phyloP scores from a whole-genome alignment of 2,888 invertebrate genomes.

The Caenorhabditis auriculariae region DNA sequence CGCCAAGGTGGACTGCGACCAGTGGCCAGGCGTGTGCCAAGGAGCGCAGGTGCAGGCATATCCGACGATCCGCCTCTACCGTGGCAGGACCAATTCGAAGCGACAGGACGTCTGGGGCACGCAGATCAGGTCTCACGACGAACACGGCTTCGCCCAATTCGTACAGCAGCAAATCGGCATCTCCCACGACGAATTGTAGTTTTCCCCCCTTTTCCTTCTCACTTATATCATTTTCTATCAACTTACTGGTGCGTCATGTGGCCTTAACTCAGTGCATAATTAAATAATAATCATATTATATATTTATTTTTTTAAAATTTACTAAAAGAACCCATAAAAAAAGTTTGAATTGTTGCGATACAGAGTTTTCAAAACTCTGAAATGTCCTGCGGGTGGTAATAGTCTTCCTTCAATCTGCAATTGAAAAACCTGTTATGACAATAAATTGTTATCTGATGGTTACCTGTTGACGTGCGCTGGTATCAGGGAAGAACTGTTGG shows the following conservation, averaged over 20 bases:
- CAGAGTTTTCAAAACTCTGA: slow-evolving; percentile 11
- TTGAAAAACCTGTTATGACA: background rate
- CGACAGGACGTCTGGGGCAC: slow-evolving; percentile 44
- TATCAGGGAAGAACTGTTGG: slow-evolving; percentile 42
- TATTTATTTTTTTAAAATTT: no score
- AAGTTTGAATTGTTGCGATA: no score
- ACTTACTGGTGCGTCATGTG: no score
- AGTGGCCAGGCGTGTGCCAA: slow-evolving; percentile 68
- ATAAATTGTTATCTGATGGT: background rate
- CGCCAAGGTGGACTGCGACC: slow-evolving; percentile 74
- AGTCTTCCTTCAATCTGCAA: slow-evolving; percentile 48
- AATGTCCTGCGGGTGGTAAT: slow-evolving; percentile 47
- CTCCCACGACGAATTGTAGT: slow-evolving; percentile 42
- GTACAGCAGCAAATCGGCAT: slow-evolving; percentile 27
- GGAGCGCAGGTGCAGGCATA: slow-evolving; percentile 69
- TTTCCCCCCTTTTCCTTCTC: no score
- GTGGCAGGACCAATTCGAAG: slow-evolving; percentile 38
- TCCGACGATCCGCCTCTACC: slow-evolving; percentile 71
- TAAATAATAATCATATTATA: no score
- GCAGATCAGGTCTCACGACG: slow-evolving; percentile 41
- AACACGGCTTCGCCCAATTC: slow-evolving; percentile 32
- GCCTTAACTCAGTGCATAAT: no score
- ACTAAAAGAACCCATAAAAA: no score
- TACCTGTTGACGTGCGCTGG: slow-evolving; percentile 43
- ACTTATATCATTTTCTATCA: slow-evolving; percentile 4